Evolutionary conservation across 2,888 invertebrate species (phyloP).

Genomic region (Drosophila mimetica): DNA sequence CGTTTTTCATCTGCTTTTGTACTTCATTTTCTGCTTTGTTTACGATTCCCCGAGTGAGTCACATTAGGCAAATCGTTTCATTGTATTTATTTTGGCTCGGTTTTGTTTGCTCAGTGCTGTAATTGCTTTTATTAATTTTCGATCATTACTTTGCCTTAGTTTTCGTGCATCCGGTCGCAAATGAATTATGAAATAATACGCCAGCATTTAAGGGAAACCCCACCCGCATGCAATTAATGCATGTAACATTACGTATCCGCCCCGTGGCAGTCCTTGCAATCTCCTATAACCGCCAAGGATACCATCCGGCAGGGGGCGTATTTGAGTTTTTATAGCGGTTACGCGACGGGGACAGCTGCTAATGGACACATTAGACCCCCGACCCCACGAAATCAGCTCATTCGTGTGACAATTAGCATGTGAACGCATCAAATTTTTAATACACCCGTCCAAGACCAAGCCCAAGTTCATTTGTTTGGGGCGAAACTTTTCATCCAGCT

Average conservation of each 20-base stretch:
- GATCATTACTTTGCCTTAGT: conserved; percentile 52
- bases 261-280: conserved; percentile 28
- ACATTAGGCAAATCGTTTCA: conserved; percentile 48
- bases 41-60: conserved; percentile 43
- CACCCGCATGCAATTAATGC: conserved; percentile 5
- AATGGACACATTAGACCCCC: conserved; percentile 22
- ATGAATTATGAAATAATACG: conserved; percentile 65
- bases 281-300: conserved; percentile 12
- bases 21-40: conserved; percentile 32
- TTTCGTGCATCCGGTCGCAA: conserved; percentile 46
- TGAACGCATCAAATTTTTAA: conserved; percentile 62
- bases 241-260: conserved; percentile 30
- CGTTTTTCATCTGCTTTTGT: conserved; percentile 29
- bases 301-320: conserved; percentile 25
- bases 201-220: conserved; percentile 31
- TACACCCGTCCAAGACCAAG: conserved; percentile 28
- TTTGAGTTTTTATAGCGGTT: conserved; percentile 22
- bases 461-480: conserved; percentile 41
- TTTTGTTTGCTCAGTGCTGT: conserved; percentile 31
- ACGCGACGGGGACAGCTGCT: conserved; percentile 31
- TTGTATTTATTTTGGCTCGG: conserved; percentile 29
- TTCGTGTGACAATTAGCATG: conserved; percentile 53
- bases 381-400: conserved; percentile 15
- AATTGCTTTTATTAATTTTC: conserved; percentile 64
- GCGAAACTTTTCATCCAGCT: conserved; percentile 40